These are phyloP conservation scores for Ataeniobius toweri DNA, from an alignment of 2,797 vertebrate genomes.

Conservation along the genomic window DNA sequence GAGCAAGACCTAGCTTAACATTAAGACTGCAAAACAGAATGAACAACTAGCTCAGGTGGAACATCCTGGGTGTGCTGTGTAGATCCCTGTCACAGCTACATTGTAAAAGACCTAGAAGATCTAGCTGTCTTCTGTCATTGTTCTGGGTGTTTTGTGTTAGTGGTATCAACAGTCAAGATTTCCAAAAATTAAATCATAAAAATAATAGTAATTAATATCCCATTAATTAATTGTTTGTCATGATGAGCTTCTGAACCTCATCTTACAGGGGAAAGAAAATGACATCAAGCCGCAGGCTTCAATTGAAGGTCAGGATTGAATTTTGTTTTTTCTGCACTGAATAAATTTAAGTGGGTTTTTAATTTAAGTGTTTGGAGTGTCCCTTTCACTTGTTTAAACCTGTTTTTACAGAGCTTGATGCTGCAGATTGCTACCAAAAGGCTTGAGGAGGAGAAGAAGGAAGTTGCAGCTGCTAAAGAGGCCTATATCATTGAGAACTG, in stretches of 20 bases:
- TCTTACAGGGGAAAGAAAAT: conserved; percentile 77
- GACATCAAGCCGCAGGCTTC: conserved; percentile 86
- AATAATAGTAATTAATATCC: neutral
- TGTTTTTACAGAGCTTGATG: conserved; percentile 80
- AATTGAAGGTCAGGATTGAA: conserved; percentile 75
- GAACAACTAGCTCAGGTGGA: neutral
- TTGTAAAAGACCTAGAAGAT: neutral
- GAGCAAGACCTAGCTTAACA: neutral
- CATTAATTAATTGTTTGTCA: neutral
- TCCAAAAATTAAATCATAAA: neutral
- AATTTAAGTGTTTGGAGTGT: neutral
- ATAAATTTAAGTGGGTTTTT: no score
- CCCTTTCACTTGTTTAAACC: neutral
- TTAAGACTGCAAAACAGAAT: neutral
- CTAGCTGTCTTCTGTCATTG: neutral
- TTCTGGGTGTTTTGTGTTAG: neutral
- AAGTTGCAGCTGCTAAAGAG: conserved; percentile 49
- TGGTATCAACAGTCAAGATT: neutral
- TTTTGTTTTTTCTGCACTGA: neutral
- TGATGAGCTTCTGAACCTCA: neutral
- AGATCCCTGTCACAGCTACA: no score
- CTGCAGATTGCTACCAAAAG: conserved; percentile 72
- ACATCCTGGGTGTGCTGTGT: neutral
- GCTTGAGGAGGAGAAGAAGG: conserved; percentile 74
- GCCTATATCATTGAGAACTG: conserved; percentile 61